Conservation (phyloP, 2,888 invertebrate genomes). For the Pristionchus fissidentatus region DNA sequence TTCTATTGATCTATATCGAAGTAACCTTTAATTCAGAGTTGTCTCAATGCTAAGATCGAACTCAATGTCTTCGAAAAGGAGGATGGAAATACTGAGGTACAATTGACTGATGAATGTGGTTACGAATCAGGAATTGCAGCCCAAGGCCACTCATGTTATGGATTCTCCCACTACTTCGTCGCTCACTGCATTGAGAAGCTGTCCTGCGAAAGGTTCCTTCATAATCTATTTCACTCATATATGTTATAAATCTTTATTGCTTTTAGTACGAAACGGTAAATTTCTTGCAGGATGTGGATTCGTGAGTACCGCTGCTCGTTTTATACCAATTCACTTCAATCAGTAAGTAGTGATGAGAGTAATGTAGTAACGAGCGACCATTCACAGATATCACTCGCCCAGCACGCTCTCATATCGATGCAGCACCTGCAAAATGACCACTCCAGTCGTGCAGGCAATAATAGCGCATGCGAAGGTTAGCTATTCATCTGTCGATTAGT, state of each 20-base stretch:
- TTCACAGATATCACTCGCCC: not conserved
- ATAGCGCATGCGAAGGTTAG: not conserved
- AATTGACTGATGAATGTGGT: not conserved
- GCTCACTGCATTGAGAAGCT: not conserved
- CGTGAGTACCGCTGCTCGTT: not conserved
- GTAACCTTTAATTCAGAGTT: not conserved
- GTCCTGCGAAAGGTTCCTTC: not conserved
- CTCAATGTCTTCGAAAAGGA: not conserved
- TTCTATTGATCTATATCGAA: too few relatives aligned
- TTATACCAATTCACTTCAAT: not conserved
- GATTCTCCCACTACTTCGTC: not conserved
- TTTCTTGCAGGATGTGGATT: slow-evolving; percentile 4
- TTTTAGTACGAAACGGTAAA: too few relatives aligned
- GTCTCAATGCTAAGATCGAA: not conserved
- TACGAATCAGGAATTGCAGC: not conserved
- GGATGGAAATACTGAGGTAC: not conserved
- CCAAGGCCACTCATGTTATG: not conserved
- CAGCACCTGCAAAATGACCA: not conserved
- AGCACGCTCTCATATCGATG: not conserved
- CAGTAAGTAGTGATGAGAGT: not conserved
- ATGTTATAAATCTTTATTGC: not conserved
- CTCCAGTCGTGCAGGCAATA: not conserved
- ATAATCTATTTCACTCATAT: not conserved
- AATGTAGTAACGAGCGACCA: not conserved
- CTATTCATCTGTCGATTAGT: too few relatives aligned